Evolutionary conservation across 1,140 invertebrate genomes (phyloP), one percentile per base, ranked within the genome.

Genomic region (Pseudomyrmex gracilis): DNA sequence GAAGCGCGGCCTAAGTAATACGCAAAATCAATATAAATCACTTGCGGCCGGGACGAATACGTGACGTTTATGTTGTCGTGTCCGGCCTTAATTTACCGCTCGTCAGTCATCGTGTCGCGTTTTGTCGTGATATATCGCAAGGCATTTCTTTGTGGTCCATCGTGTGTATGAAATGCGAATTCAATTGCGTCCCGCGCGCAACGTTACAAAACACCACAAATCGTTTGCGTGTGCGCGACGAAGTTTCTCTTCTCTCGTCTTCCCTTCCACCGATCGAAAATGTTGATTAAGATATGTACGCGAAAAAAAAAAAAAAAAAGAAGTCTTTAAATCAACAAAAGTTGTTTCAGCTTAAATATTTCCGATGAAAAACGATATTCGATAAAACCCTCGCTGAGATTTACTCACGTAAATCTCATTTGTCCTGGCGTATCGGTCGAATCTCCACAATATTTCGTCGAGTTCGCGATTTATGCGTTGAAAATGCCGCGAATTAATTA

Each of bases 401-500:
- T 51, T 17, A 10, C 10, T n/a, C 9, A 24, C 3, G 13, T 24
- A 34, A 34, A 34, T 34, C 34, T 67, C 13, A 20, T 66, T 43
- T 15, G 22, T 12, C 5, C 34, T 34, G 34, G 34, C 12, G 20
- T 17, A 20, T 2, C 12, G 57, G 10, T 10, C 45, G 58, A 66
- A 43, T 47, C 20, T 12, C 60, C 22, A 15, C 24, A 24, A 55
- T 76, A 73, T 60, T 87, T 74, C 67, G 55, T 45, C 45, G 68
- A 55, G 47, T 24, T 20, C 4, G 20, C 71, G 45, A 70, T 82
- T 87, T 68, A 73, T 83, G 66, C 51, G 53, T 47, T 45, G 22
- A 24, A 34, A 34, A 1, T 34, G 66, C 71, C 71, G 74, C 77
- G 73, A 78, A 88, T 88, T 68, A 78, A 89, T 89, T 86, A 89